Conservation (phyloP, 2,888 invertebrate species). For the Darwinula stevensoni region DNA sequence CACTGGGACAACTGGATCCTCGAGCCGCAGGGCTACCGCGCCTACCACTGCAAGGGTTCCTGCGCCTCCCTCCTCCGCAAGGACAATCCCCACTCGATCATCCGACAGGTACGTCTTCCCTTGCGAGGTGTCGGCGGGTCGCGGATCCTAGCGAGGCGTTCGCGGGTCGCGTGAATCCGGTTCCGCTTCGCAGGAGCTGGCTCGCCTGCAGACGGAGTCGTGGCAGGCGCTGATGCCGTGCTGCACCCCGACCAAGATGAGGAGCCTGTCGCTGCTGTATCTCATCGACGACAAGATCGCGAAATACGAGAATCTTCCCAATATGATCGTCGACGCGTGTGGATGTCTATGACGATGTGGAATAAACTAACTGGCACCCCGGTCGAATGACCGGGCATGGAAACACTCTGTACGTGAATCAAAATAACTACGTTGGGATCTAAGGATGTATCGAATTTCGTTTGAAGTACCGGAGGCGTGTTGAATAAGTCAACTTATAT, state of each 20-base stretch:
- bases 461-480: too few species aligned
- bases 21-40: conserved; percentile 47
- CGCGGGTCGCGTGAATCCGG: too few species aligned
- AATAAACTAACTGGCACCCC: too few species aligned
- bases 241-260: conserved; percentile 55
- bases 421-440: too few species aligned
- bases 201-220: conserved; percentile 1
- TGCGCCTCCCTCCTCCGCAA: too few species aligned
- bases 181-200: too few species aligned
- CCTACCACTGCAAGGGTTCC: conserved; percentile 56
- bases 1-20: conserved; percentile 75
- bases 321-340: conserved; percentile 72
- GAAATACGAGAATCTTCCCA: conserved; percentile 45
- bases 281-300: conserved; percentile 46
- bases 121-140: too few species aligned
- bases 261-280: conserved; percentile 44
- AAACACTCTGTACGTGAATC: too few species aligned
- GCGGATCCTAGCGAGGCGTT: too few species aligned
- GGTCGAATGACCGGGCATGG: too few species aligned
- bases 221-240: conserved; percentile 40
- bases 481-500: too few species aligned
- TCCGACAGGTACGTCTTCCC: conserved; percentile 39
- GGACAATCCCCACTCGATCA: conserved; percentile 40
- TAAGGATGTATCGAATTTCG: too few species aligned
- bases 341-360: conserved; percentile 43